Base-by-base conservation (phyloP, 2,888 invertebrate species). In the Micoletzkya japonica region DNA sequence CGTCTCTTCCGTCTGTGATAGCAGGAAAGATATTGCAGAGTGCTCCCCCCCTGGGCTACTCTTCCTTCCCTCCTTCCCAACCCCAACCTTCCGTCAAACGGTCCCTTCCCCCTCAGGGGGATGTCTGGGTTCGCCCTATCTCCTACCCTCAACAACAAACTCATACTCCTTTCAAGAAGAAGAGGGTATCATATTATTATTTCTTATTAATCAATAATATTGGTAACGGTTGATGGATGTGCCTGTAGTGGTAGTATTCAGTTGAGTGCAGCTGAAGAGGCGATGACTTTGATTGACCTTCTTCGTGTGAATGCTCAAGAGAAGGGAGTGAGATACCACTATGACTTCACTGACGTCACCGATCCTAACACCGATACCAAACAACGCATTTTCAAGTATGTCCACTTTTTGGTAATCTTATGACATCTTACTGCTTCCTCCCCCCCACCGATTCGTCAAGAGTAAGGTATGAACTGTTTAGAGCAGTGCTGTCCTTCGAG, bases 341-440 rank as follows among this genome's bases (percentile, higher is more conserved):
- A 37, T 24, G 63, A 63, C 34, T 30, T 34, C 2, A 63, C 63
- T 50, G 63, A 63, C 50, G 63, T 63, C 14, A 50, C 63, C 50
- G 50, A 63, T 6, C 24, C 50, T 20, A 26, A 17, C 10, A 26
- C 4, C 20, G 63, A 63, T 30, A n/a, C n/a, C 7, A 63, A 63
- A n/a, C 32, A 50, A 14, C 30, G 63, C 24, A 49, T 24, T 32
- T 7, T 32, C 17, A 34, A 26, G 63, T 63, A 17, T n/a, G 63
- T 63, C 24, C 17, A 20, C 20, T 58, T 14, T 39, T 54, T 50
- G 4, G 50, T 6, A 14, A 50, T 50, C 28, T 54, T 26, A 7
- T 26, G 3, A 26, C 17, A 26, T 3, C 4, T 26, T 3, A 26
- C 28, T 54, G 17, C 7, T 54, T 26, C 14, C 10, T 54, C 28